Conservation (phyloP, 2,888 invertebrate genomes). For the Sipha maydis region DNA sequence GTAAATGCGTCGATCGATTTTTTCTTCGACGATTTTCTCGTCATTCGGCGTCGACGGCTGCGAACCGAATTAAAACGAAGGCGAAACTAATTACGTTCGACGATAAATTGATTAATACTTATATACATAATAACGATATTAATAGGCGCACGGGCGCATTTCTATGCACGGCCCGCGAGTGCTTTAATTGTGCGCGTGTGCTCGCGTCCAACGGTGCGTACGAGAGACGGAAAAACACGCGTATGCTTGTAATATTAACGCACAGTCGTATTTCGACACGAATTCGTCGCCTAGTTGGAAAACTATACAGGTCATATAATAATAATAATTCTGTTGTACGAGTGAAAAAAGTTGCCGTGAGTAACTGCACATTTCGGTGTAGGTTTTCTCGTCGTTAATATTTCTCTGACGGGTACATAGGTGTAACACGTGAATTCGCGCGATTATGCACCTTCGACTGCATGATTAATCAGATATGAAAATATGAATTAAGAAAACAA, state of each 20-base stretch:
- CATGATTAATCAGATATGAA: too few species aligned
- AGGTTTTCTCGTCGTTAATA: background rate
- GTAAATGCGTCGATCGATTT: too few species aligned
- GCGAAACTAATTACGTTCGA: background rate
- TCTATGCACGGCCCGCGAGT: background rate
- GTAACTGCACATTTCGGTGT: background rate
- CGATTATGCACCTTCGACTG: too few species aligned
- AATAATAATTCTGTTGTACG: background rate
- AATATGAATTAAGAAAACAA: too few species aligned
- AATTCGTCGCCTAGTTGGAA: background rate
- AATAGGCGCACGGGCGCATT: background rate
- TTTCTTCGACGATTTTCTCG: background rate
- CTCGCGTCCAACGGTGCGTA: background rate
- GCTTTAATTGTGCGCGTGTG: background rate
- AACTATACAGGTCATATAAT: background rate
- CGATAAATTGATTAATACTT: background rate
- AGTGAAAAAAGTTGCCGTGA: too few species aligned
- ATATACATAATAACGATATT: background rate
- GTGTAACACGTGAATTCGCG: too few species aligned
- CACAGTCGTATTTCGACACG: background rate
- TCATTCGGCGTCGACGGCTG: background rate
- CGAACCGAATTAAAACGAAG: background rate
- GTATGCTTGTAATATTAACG: background rate
- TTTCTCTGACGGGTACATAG: background rate
- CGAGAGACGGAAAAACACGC: background rate